Conservation (phyloP, 2,888 invertebrate genomes). For the Coenonympha glycerion region DNA sequence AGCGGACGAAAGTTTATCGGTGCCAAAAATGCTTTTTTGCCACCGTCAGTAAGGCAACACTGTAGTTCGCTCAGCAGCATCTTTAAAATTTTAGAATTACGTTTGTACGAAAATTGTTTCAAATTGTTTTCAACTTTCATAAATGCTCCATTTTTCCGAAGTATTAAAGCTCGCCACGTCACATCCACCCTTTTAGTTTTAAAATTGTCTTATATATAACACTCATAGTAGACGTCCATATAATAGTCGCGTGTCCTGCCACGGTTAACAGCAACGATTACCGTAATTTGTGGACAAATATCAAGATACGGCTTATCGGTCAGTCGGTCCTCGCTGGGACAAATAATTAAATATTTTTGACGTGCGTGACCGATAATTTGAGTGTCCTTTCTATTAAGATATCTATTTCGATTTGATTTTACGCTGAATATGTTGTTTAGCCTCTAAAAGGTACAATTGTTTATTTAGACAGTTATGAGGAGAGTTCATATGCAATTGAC, state of each 20-base stretch:
- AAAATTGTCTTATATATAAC: constrained; percentile 12
- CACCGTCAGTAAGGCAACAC: no score
- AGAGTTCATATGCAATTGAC: no score
- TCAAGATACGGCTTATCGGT: constrained; percentile 52
- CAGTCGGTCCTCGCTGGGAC: constrained; percentile 32
- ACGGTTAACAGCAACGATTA: constrained; percentile 61
- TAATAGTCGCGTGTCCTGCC: constrained; percentile 45
- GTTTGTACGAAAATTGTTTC: no score
- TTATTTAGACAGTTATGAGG: neutral
- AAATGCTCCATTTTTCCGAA: no score
- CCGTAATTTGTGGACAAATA: constrained; percentile 57
- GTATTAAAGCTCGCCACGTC: neutral
- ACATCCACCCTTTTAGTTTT: neutral
- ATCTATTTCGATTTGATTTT: constrained; percentile 1
- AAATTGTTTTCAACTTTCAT: no score
- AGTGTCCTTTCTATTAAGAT: constrained; percentile 12
- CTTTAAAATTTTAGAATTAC: no score
- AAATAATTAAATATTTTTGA: constrained; percentile 52
- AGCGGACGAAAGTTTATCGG: no score
- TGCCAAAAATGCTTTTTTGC: no score
- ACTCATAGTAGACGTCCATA: constrained; percentile 7
- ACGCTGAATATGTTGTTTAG: neutral
- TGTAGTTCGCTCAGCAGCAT: no score
- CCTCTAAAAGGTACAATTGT: neutral
- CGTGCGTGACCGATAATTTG: constrained; percentile 34